Evolutionary conservation across 2,113 vertebrate genomes (phyloP).

Genomic region (Carlito syrichta): DNA sequence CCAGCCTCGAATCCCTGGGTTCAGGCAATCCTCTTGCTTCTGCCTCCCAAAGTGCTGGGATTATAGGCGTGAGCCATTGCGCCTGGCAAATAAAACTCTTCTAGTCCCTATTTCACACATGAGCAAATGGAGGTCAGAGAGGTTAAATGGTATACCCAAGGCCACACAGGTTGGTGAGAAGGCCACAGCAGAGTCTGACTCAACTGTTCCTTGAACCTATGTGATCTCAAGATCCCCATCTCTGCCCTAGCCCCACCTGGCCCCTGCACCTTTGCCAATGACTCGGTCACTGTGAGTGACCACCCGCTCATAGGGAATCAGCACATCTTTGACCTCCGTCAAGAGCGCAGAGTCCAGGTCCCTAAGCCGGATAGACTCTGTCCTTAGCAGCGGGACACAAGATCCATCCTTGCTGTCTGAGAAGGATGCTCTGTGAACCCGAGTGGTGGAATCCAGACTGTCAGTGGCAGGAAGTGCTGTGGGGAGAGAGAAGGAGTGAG

Average conservation of each 20-base stretch:
- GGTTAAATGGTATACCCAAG: background rate
- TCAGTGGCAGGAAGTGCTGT: conserved; percentile 64
- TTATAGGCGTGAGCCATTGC: no score
- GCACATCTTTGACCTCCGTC: conserved; percentile 95
- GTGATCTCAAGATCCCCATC: background rate
- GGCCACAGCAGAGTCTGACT: background rate
- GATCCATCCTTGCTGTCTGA: conserved; percentile 75
- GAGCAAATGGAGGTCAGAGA: background rate
- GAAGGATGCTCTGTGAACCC: background rate
- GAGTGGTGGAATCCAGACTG: background rate
- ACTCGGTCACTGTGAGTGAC: conserved; percentile 88
- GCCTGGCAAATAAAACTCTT: no score
- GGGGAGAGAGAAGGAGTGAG: background rate
- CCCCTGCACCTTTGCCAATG: conserved; percentile 92
- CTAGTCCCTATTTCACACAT: background rate
- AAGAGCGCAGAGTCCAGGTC: conserved; percentile 88
- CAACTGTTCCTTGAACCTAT: background rate
- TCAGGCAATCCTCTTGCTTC: no score
- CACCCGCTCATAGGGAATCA: conserved; percentile 91
- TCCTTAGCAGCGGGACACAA: conserved; percentile 84
- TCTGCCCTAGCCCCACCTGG: background rate
- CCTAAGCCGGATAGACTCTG: conserved; percentile 87
- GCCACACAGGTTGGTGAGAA: background rate
- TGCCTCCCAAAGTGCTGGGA: no score
- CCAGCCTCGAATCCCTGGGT: no score